Evolutionary conservation across 2,113 vertebrate genomes (phyloP).

Genomic region (Sebastes fasciatus): DNA sequence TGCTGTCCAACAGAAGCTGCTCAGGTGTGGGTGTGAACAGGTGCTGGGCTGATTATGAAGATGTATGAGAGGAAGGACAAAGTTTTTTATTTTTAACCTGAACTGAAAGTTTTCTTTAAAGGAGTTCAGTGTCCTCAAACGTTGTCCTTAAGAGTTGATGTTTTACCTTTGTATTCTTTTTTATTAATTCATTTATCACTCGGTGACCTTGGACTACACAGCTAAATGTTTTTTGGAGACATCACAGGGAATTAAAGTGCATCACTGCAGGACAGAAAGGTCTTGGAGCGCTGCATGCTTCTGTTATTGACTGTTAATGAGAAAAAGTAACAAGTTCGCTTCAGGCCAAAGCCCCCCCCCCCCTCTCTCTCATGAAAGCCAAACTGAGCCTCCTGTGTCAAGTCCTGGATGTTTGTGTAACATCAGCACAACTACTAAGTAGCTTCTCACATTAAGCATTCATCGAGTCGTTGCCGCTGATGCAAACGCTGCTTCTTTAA

Average conservation of each 20-base stretch:
- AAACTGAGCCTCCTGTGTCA: constrained; percentile 29
- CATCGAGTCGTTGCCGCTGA: constrained; percentile 40
- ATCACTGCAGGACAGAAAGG: constrained; percentile 19
- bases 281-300: not conserved
- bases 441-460: constrained; percentile 59
- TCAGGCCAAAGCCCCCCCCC: constrained; percentile 9
- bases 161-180: not conserved
- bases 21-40: not conserved
- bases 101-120: not conserved
- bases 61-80: not conserved
- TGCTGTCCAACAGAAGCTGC: constrained; percentile 36
- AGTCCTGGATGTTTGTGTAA: constrained; percentile 53
- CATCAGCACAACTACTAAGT: constrained; percentile 49
- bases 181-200: constrained; percentile 21
- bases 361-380: not conserved
- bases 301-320: constrained; percentile 59
- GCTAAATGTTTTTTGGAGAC: not conserved
- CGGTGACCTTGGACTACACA: not conserved
- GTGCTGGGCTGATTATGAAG: not conserved
- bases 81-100: constrained; percentile 10
- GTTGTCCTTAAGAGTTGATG: not conserved
- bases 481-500: constrained; percentile 31
- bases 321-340: constrained; percentile 50
- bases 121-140: not conserved
- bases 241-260: constrained; percentile 37